Evolutionary conservation across 2,113 vertebrate species (phyloP).

Genomic region (Atherinomorus stipes): DNA sequence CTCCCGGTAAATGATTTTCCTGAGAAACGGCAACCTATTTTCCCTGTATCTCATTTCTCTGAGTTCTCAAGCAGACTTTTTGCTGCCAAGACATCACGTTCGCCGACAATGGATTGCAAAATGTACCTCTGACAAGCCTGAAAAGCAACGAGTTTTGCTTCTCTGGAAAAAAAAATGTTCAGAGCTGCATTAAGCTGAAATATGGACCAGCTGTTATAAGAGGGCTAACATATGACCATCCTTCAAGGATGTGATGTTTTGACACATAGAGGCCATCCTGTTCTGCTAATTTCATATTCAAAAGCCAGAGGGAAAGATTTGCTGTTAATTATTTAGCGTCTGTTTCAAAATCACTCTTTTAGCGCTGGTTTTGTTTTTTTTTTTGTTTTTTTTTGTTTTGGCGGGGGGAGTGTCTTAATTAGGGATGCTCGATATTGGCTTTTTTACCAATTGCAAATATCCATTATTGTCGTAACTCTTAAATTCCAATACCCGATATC

Average conservation of each 20-base stretch:
- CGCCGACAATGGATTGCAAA: constrained; percentile 14
- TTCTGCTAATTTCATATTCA: background rate
- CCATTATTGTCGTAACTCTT: no score
- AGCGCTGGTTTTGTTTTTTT: background rate
- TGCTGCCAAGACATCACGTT: background rate
- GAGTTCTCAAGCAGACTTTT: constrained; percentile 10
- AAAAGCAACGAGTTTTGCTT: background rate
- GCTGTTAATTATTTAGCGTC: background rate
- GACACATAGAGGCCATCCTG: background rate
- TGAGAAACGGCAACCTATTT: constrained; percentile 42
- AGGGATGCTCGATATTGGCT: no score
- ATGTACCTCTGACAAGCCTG: constrained; percentile 2
- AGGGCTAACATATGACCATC: background rate
- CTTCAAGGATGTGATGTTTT: background rate
- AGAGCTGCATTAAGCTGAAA: background rate
- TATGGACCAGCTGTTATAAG: no score
- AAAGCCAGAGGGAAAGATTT: background rate
- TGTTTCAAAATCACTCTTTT: background rate
- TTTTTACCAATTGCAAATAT: no score
- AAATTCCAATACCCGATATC: no score
- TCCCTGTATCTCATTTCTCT: constrained; percentile 27
- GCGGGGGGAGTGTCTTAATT: no score
- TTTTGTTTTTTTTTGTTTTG: no score
- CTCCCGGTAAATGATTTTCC: constrained; percentile 24
- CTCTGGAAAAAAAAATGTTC: background rate